Evolutionary conservation across 2,113 vertebrate species (phyloP), one percentile per base, ranked within the genome.

Genomic region (Tor tambroides): DNA sequence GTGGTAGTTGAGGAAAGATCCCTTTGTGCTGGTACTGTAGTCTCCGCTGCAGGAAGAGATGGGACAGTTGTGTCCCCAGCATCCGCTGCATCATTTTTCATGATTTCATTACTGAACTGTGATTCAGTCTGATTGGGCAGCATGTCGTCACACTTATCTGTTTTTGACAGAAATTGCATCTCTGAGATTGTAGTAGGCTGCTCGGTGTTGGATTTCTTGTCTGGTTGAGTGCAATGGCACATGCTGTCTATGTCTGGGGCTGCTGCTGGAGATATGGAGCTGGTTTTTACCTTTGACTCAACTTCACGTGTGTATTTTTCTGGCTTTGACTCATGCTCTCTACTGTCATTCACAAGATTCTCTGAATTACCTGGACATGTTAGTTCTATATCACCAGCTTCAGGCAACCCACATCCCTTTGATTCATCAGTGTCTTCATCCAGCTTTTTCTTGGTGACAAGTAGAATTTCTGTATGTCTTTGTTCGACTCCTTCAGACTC

Each of bases 111-210:
- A 78, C 5, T 63, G 21, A 84, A 84, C 41, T 61, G 59, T 49
- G 21, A 30, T 83, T 90, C 88, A 80, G 76, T 82, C 88, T 88
- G 89, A 87, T 10, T 90, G 82, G 85, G 26, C 78, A 79, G 65
- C 35, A 91, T 81, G 89, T 38, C 21, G 30, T 15, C n/a, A 72
- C 72, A 43, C 6, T 90, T 75, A 69, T 35, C 51, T 23, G 69
- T 35, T 38, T 91, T 85, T 32, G 23, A 80, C 74, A 92, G 85
- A 85, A 41, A 32, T 91, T 80, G 59, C n/a, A 81, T 46, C 28
- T 54, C 56, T 28, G 74, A 81, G 28, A 83, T 43, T n/a, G 30
- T 63, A 85, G 71, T 61, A 51, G 43, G 14, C 59, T 84, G 85
- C 10, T 87, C 72, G 17, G 51, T 8, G 49, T 79, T 71, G 76